A percentile compares a stretch with the other conserved stretches of the same genome.
These are phyloP conservation scores for Alitta virens DNA, from an alignment of 2,888 invertebrate species.

Conservation along the genomic window DNA sequence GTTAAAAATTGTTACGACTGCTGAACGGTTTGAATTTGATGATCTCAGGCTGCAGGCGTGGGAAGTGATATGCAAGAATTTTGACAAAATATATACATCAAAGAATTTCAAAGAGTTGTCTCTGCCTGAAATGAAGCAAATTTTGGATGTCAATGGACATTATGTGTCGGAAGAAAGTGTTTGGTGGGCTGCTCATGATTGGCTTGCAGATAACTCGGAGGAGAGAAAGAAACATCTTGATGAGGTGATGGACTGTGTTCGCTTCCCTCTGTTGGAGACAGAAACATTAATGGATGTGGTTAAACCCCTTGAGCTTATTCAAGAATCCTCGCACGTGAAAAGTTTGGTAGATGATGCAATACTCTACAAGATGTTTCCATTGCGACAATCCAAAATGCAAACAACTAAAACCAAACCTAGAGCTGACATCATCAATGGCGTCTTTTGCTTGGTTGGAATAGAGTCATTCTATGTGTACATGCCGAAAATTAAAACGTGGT, in stretches of 20 bases:
- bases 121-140: background rate
- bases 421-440: too few species aligned
- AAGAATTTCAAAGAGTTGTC: background rate
- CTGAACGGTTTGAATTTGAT: background rate
- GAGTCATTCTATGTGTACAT: too few species aligned
- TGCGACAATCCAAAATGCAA: background rate
- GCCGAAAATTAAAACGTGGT: too few species aligned
- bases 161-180: background rate
- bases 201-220: background rate
- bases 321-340: background rate
- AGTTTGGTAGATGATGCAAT: background rate
- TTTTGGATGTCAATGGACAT: background rate
- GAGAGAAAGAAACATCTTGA: background rate
- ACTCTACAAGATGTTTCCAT: background rate
- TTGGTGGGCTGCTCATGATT: background rate
- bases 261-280: background rate
- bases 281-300: background rate
- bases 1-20: background rate
- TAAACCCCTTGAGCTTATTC: background rate
- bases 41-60: background rate
- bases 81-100: background rate
- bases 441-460: too few species aligned
- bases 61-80: background rate
- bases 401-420: background rate
- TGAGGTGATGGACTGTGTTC: background rate